phyloP scores from a whole-genome alignment of 1,140 invertebrate genomes.

The Lepidurus packardi region DNA sequence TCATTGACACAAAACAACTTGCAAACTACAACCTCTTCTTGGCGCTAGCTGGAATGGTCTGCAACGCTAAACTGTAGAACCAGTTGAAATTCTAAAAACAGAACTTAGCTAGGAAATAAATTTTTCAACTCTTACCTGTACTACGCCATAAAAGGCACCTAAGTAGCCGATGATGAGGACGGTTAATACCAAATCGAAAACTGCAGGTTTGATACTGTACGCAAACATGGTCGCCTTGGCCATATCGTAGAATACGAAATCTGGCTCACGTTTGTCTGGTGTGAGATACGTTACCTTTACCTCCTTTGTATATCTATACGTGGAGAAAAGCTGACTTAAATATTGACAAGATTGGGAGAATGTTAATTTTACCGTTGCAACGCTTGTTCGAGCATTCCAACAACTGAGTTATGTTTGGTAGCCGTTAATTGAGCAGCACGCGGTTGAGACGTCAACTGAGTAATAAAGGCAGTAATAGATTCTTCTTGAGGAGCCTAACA shows the following conservation, averaged over 20 bases:
- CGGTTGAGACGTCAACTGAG: slow-evolving; percentile 63
- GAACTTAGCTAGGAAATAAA: too few relatives aligned
- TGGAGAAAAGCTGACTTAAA: slow-evolving; percentile 30
- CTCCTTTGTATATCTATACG: slow-evolving; percentile 64
- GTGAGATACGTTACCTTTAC: slow-evolving; percentile 61
- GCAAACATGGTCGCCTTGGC: slow-evolving; percentile 72
- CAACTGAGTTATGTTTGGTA: slow-evolving; percentile 58
- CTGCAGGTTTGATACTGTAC: slow-evolving; percentile 93
- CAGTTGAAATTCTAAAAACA: slow-evolving; percentile 24
- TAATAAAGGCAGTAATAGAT: slow-evolving; percentile 65
- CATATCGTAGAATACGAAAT: slow-evolving; percentile 84
- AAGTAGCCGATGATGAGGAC: slow-evolving; percentile 77
- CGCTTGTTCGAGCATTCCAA: slow-evolving; percentile 62
- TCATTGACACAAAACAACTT: background rate
- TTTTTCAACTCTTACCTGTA: slow-evolving; percentile 56
- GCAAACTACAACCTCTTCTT: background rate
- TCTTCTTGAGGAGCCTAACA: slow-evolving; percentile 64
- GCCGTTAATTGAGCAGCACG: slow-evolving; percentile 64
- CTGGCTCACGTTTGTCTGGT: slow-evolving; percentile 80
- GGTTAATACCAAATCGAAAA: slow-evolving; percentile 93
- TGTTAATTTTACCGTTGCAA: slow-evolving; percentile 49
- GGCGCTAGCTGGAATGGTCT: background rate
- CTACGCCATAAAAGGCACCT: slow-evolving; percentile 68
- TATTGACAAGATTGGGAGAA: slow-evolving; percentile 38
- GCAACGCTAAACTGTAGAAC: slow-evolving; percentile 8